Evolutionary conservation across 2,113 vertebrate genomes (phyloP).

Genomic region (Spea multiplicata): DNA sequence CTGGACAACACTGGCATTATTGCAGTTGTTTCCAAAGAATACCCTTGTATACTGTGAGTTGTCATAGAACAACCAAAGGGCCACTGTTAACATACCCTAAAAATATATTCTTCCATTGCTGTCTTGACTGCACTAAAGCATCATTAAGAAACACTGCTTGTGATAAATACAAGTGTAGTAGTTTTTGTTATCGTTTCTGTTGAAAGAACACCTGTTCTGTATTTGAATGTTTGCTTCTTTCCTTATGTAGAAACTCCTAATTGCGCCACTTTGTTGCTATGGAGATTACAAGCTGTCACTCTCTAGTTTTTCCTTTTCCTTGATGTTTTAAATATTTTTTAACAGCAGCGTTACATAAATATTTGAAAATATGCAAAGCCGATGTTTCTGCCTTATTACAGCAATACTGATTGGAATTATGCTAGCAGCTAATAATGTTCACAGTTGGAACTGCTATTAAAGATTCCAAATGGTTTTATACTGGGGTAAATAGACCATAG

Average conservation of each 20-base stretch:
- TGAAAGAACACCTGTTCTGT: constrained; percentile 22
- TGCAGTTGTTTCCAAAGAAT: too few species aligned
- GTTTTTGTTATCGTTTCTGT: not conserved
- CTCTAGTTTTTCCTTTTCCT: constrained; percentile 6
- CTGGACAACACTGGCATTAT: too few species aligned
- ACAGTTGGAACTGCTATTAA: not conserved
- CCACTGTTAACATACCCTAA: too few species aligned
- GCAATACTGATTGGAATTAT: not conserved
- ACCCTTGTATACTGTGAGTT: too few species aligned
- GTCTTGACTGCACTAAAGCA: too few species aligned
- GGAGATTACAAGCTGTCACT: constrained; percentile 11
- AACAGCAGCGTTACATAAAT: not conserved
- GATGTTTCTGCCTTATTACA: constrained; percentile 8
- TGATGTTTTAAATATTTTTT: constrained; percentile 10
- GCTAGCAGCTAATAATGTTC: not conserved
- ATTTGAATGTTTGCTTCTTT: constrained; percentile 12
- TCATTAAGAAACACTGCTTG: too few species aligned
- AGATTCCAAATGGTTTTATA: not conserved
- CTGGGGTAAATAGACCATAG: not conserved
- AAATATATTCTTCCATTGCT: too few species aligned
- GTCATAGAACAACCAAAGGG: too few species aligned
- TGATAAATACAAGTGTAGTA: too few species aligned
- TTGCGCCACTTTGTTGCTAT: constrained; percentile 24
- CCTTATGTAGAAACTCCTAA: constrained; percentile 17
- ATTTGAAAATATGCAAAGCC: not conserved